A percentile compares a stretch with the other conserved stretches of the same genome.
These are phyloP conservation scores for Tenthredo distinguenda DNA, from an alignment of 2,888 invertebrate genomes.

Conservation along the genomic window DNA sequence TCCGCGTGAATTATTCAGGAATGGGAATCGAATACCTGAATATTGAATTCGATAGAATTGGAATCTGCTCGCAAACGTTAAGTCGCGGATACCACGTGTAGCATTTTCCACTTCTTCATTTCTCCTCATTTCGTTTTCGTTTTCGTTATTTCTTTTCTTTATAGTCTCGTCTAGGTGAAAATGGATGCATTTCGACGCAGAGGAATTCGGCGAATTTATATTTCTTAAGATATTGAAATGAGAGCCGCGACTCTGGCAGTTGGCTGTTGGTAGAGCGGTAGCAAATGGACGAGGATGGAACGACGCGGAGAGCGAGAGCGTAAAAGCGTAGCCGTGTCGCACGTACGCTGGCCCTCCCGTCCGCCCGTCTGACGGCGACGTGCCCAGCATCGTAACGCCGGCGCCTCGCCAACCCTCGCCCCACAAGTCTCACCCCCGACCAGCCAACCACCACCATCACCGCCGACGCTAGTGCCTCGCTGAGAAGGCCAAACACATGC, in stretches of 20 bases:
- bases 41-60: background rate
- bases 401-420: constrained; percentile 58
- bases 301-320: constrained; percentile 68
- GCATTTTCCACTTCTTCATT: background rate
- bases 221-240: constrained; percentile 58
- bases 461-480: constrained; percentile 65
- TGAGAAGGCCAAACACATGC: constrained; percentile 77
- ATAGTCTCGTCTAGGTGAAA: background rate
- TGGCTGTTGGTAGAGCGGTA: constrained; percentile 59
- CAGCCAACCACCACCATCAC: constrained; percentile 60
- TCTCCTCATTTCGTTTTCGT: background rate
- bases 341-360: constrained; percentile 76
- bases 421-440: constrained; percentile 53
- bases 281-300: constrained; percentile 53
- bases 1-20: background rate
- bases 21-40: background rate
- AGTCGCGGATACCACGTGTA: background rate
- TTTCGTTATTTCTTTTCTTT: constrained; percentile 20
- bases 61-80: background rate
- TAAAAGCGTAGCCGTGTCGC: constrained; percentile 78
- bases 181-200: constrained; percentile 39
- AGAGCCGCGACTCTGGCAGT: constrained; percentile 39
- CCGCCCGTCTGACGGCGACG: constrained; percentile 78
- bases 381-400: constrained; percentile 72
- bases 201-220: constrained; percentile 57